Conservation (phyloP, 1,140 invertebrate genomes). For the Bombus huntii region DNA sequence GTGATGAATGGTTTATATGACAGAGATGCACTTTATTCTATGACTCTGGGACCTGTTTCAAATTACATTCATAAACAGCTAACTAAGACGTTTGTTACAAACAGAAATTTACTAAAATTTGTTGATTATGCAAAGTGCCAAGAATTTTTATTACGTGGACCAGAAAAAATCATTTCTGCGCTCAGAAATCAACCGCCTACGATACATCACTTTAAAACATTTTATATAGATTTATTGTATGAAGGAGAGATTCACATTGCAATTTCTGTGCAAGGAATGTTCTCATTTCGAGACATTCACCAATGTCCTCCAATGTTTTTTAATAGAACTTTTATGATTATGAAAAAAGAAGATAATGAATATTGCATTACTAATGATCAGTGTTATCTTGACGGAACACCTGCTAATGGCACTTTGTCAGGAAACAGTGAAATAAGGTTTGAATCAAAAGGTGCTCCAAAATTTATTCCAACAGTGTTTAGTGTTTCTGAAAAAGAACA, state of each 20-base stretch:
- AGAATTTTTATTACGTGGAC: slow-evolving; percentile 77
- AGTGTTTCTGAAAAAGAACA: slow-evolving; percentile 77
- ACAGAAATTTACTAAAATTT: slow-evolving; percentile 80
- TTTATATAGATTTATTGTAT: slow-evolving; percentile 76
- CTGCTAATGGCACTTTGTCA: slow-evolving; percentile 53
- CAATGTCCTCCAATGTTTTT: slow-evolving; percentile 72
- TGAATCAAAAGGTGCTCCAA: slow-evolving; percentile 53
- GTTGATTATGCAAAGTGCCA: slow-evolving; percentile 80
- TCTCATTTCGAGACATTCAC: slow-evolving; percentile 72
- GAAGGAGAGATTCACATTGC: slow-evolving; percentile 66
- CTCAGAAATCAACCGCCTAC: slow-evolving; percentile 75
- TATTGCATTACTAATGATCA: slow-evolving; percentile 80
- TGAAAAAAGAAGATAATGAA: slow-evolving; percentile 78
- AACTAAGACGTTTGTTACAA: slow-evolving; percentile 72
- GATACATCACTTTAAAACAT: slow-evolving; percentile 73
- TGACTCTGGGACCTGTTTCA: slow-evolving; percentile 74
- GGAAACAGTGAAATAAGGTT: slow-evolving; percentile 50
- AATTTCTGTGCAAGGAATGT: slow-evolving; percentile 76
- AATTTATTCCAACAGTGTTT: slow-evolving; percentile 73
- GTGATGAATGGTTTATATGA: slow-evolving; percentile 80
- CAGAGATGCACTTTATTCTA: slow-evolving; percentile 77
- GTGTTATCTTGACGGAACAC: slow-evolving; percentile 75
- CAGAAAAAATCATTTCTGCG: slow-evolving; percentile 77
- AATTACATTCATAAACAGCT: slow-evolving; percentile 75
- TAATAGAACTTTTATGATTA: slow-evolving; percentile 76